Evolutionary conservation across 1,140 invertebrate genomes (phyloP).

Genomic region (Maconellicoccus hirsutus): DNA sequence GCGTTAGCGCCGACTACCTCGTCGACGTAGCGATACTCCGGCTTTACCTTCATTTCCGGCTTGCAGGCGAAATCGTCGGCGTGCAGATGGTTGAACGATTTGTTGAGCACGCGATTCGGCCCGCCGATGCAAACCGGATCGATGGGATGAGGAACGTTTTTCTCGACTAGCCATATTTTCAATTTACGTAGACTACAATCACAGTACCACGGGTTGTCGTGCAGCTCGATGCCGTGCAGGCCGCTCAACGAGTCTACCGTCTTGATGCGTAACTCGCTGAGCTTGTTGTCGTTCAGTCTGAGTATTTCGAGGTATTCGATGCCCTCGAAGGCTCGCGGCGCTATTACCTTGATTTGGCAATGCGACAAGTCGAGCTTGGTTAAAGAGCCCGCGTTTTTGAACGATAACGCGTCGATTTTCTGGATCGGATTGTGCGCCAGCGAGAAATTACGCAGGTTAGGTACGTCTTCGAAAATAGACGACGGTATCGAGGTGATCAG

Average conservation of each 20-base stretch:
- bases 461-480: constrained; percentile 59
- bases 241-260: constrained; percentile 59
- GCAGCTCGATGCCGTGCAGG: constrained; percentile 70
- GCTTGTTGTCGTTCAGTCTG: constrained; percentile 66
- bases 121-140: constrained; percentile 58
- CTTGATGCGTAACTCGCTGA: constrained; percentile 54
- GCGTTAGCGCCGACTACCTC: constrained; percentile 70
- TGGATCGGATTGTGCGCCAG: constrained; percentile 69
- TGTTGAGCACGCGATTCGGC: constrained; percentile 51
- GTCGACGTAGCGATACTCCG: constrained; percentile 57
- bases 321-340: constrained; percentile 62
- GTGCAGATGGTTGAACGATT: constrained; percentile 57
- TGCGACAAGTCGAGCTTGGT: constrained; percentile 74
- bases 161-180: constrained; percentile 69
- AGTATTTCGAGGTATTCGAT: constrained; percentile 64
- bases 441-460: constrained; percentile 65
- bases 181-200: constrained; percentile 71
- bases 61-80: constrained; percentile 78
- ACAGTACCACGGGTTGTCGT: constrained; percentile 85
- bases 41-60: constrained; percentile 57
- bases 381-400: constrained; percentile 56
- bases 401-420: constrained; percentile 61
- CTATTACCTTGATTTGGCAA: constrained; percentile 63
- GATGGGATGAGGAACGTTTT: constrained; percentile 67
- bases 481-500: constrained; percentile 62